phyloP scores from a whole-genome alignment of 1,140 invertebrate genomes.

The Pseudomyrmex cubaensis region DNA sequence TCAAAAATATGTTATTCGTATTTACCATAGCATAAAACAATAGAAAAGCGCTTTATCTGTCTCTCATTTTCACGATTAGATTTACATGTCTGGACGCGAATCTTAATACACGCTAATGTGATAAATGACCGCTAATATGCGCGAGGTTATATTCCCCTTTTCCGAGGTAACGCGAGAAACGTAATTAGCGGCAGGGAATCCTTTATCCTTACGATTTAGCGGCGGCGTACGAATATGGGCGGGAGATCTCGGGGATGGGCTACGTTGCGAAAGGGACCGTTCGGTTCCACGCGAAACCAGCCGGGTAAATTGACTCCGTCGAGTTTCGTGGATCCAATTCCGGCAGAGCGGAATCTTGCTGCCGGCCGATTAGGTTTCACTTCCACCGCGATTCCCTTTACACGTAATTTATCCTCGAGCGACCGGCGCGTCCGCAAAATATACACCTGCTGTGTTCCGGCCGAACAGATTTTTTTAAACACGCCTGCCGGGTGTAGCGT shows the following conservation, averaged over 20 bases:
- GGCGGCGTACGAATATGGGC: conserved; percentile 30
- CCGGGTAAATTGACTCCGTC: conserved; percentile 69
- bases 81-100: background rate
- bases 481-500: conserved; percentile 23
- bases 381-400: conserved; percentile 68
- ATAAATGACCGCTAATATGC: conserved; percentile 40
- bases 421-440: conserved; percentile 43
- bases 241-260: background rate
- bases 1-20: too few species aligned
- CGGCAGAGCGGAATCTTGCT: conserved; percentile 61
- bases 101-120: conserved; percentile 25
- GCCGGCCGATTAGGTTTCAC: conserved; percentile 70
- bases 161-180: conserved; percentile 28
- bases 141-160: background rate
- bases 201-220: conserved; percentile 53
- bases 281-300: conserved; percentile 66
- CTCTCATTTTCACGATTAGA: too few species aligned
- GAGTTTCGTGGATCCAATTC: conserved; percentile 71
- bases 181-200: conserved; percentile 45
- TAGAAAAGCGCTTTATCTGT: too few species aligned
- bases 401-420: conserved; percentile 64
- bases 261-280: conserved; percentile 61
- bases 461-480: conserved; percentile 49
- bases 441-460: conserved; percentile 45
- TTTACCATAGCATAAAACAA: too few species aligned